Base-by-base conservation (phyloP, 1,140 invertebrate species). In the Caerostris extrusa region DNA sequence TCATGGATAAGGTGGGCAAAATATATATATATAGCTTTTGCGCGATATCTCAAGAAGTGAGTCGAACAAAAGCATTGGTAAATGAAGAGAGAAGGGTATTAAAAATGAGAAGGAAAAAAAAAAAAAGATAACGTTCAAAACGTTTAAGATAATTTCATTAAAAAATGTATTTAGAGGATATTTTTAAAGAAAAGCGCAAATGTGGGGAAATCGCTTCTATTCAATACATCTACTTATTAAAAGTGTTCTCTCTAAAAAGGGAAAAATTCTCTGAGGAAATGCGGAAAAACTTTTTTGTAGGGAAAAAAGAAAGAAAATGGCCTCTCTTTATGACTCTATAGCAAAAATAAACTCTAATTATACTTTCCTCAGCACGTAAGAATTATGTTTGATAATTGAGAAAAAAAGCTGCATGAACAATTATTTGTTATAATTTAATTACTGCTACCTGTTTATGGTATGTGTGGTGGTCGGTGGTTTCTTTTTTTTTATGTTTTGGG, bases 321-420 rank as follows among this genome's bases (percentile, higher is more conserved):
- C 34, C 34, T 0, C 34, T 34, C 34, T 34, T 34, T 34, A 34
- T 34, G 34, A 17, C 3, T 17, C n/a, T 64, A 64, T 64, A 81
- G 50, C n/a, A 81, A 81, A n/a, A 81, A 81, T 81, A 81, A 81
- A 81, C n/a, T 81, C 77, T 81, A 81, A 81, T 81, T 81, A 81
- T 81, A 34, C 77, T 88, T 88, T 88, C 14, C 58, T 8, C 14
- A 60, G 50, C 17, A 55, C 61, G 19, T 55, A 67, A 67, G 86
- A 88, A 88, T 88, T 67, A 88, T 88, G 60, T 88, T 88, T 88
- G 19, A 88, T 88, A 88, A 88, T 88, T 88, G 86, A 88, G 57
- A 81, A 81, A 81, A 81, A 34, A 81, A 81, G 50, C 50, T 34
- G 10, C 77, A 10, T 10, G 10, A 19, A 34, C 14, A 81, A 81